Conservation (phyloP, 2,797 vertebrate species). For the Cygnus olor region DNA sequence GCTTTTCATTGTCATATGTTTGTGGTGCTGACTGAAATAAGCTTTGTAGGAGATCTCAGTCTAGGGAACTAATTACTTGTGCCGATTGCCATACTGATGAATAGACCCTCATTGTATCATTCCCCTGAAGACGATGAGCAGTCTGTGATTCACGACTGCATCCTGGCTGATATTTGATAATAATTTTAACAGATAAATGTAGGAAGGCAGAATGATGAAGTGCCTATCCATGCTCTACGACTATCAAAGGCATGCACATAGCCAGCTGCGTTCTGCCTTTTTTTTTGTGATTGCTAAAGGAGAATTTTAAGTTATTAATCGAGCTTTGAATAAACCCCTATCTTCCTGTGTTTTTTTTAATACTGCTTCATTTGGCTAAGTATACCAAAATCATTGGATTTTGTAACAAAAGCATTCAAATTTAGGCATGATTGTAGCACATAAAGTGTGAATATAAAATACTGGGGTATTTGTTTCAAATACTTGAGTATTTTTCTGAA, state of each 20-base stretch:
- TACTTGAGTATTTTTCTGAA: background rate
- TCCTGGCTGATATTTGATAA: slow-evolving; percentile 90
- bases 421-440: background rate
- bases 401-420: background rate
- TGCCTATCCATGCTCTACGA: slow-evolving; percentile 84
- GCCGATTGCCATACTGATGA: slow-evolving; percentile 89
- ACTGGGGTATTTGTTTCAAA: background rate
- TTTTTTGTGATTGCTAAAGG: slow-evolving; percentile 61
- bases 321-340: slow-evolving; percentile 52
- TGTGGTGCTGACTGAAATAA: slow-evolving; percentile 84
- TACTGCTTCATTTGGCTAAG: background rate
- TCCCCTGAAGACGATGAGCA: slow-evolving; percentile 82
- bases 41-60: slow-evolving; percentile 85
- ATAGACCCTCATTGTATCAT: slow-evolving; percentile 90
- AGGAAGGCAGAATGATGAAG: slow-evolving; percentile 95
- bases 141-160: slow-evolving; percentile 86
- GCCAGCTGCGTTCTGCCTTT: slow-evolving; percentile 81
- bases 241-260: slow-evolving; percentile 89
- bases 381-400: background rate
- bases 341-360: background rate
- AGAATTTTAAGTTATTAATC: slow-evolving; percentile 78
- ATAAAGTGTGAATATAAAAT: background rate
- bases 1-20: slow-evolving; percentile 84
- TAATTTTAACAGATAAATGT: slow-evolving; percentile 98
- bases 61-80: slow-evolving; percentile 94